A percentile compares a stretch with the other conserved stretches of the same genome.
Conservation (phyloP, 2,888 invertebrate species). For the Chesias legatella region DNA sequence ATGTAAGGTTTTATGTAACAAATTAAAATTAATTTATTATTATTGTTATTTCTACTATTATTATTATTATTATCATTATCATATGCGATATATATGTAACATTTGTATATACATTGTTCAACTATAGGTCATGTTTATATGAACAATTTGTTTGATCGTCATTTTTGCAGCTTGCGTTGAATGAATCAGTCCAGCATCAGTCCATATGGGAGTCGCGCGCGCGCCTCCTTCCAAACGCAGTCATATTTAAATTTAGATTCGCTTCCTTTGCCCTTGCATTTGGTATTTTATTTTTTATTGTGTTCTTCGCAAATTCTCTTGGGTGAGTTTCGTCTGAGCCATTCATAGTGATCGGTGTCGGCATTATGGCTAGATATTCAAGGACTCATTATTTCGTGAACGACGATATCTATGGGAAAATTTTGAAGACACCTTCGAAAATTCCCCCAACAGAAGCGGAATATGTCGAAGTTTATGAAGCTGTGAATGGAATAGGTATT, state of each 20-base stretch:
- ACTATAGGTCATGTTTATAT: constrained; percentile 60
- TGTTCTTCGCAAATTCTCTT: constrained; percentile 46
- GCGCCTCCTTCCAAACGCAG: constrained; percentile 61
- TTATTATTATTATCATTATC: too few species aligned
- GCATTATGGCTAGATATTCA: constrained; percentile 45
- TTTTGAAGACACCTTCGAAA: constrained; percentile 53
- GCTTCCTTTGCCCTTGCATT: constrained; percentile 57
- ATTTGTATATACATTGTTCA: constrained; percentile 14
- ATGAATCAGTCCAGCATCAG: constrained; percentile 76
- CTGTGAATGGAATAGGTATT: constrained; percentile 13
- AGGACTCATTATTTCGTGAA: constrained; percentile 68
- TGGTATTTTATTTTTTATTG: constrained; percentile 42
- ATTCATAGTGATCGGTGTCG: constrained; percentile 34
- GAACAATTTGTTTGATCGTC: constrained; percentile 66
- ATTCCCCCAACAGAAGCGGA: constrained; percentile 40
- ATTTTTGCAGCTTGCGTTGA: constrained; percentile 64
- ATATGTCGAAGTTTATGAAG: constrained; percentile 41
- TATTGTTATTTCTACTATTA: too few species aligned
- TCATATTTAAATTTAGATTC: constrained; percentile 74
- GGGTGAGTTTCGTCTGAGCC: constrained; percentile 51
- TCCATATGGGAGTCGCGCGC: constrained; percentile 72
- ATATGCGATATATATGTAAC: too few species aligned
- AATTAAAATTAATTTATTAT: too few species aligned
- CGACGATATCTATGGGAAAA: constrained; percentile 71
- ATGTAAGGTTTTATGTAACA: too few species aligned